Conservation (phyloP, 2,797 vertebrate genomes). For the Bovichtus variegatus region DNA sequence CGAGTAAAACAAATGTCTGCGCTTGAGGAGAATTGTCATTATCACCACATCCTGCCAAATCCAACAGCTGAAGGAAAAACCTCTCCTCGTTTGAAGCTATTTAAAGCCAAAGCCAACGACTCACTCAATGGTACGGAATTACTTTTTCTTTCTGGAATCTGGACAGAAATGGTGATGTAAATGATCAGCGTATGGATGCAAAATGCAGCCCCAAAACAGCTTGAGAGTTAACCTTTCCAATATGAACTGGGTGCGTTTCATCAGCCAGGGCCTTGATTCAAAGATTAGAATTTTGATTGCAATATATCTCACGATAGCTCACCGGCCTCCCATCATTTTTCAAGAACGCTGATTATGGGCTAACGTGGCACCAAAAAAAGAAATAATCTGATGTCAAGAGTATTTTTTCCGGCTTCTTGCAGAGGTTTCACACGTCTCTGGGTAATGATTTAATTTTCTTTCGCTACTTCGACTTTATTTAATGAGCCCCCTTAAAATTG, state of each 20-base stretch:
- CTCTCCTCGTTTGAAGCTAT: background rate
- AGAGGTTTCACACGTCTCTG: conserved; percentile 4
- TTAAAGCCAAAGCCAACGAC: background rate
- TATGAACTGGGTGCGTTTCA: conserved; percentile 13
- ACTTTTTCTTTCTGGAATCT: conserved; percentile 17
- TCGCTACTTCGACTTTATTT: conserved; percentile 25
- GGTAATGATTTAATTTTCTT: conserved; percentile 23
- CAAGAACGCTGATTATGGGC: background rate
- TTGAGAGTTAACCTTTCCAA: conserved; percentile 27
- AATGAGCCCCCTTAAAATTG: conserved; percentile 42
- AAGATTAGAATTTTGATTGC: background rate
- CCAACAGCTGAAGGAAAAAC: background rate
- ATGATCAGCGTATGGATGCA: conserved; percentile 23
- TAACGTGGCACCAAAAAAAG: background rate
- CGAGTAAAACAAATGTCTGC: conserved; percentile 15
- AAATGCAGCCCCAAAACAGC: background rate
- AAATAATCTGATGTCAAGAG: background rate
- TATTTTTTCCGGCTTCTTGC: conserved; percentile 9
- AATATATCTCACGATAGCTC: conserved; percentile 5
- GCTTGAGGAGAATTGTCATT: conserved; percentile 24
- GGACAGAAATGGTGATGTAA: conserved; percentile 6
- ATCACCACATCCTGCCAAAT: conserved; percentile 17
- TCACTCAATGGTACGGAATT: background rate
- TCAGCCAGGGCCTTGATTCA: background rate
- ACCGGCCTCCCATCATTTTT: background rate